A percentile compares a stretch with the other conserved stretches of the same genome.
These are phyloP conservation scores for Galleria mellonella DNA, from an alignment of 1,140 invertebrate genomes.

Conservation along the genomic window DNA sequence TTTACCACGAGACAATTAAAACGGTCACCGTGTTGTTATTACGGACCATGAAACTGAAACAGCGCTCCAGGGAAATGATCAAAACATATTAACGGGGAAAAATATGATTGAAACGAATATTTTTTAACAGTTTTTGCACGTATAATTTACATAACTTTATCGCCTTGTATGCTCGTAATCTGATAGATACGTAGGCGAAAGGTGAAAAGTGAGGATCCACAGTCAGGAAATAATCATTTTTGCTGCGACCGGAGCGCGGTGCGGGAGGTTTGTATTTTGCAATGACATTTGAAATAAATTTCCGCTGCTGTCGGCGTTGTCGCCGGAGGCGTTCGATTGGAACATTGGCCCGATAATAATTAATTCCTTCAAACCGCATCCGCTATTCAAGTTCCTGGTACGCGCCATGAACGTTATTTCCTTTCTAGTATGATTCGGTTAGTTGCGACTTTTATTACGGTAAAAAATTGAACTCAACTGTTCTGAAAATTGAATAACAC, in stretches of 20 bases:
- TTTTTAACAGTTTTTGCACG: neutral
- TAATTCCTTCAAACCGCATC: conserved; percentile 50
- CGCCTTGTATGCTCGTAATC: neutral
- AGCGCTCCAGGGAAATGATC: neutral
- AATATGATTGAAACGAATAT: neutral
- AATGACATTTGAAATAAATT: conserved; percentile 65
- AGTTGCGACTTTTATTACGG: neutral
- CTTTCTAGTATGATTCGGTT: conserved; percentile 1
- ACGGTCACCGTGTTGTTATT: too few species aligned
- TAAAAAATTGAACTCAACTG: too few species aligned
- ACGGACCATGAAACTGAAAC: too few species aligned
- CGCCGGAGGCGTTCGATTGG: conserved; percentile 50
- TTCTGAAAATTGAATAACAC: too few species aligned
- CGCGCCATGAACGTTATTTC: conserved; percentile 8
- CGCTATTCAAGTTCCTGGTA: conserved; percentile 20
- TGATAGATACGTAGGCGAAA: conserved; percentile 1
- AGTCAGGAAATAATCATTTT: conserved; percentile 43
- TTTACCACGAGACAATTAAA: too few species aligned
- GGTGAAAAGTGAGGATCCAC: conserved; percentile 6
- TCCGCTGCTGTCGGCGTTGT: conserved; percentile 34
- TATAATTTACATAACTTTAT: neutral
- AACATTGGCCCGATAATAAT: conserved; percentile 65
- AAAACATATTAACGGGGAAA: neutral
- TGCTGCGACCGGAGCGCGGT: conserved; percentile 12
- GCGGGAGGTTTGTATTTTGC: conserved; percentile 37